phyloP scores from a whole-genome alignment of 2,113 vertebrate genomes.

The Brachionichthys hirsutus region DNA sequence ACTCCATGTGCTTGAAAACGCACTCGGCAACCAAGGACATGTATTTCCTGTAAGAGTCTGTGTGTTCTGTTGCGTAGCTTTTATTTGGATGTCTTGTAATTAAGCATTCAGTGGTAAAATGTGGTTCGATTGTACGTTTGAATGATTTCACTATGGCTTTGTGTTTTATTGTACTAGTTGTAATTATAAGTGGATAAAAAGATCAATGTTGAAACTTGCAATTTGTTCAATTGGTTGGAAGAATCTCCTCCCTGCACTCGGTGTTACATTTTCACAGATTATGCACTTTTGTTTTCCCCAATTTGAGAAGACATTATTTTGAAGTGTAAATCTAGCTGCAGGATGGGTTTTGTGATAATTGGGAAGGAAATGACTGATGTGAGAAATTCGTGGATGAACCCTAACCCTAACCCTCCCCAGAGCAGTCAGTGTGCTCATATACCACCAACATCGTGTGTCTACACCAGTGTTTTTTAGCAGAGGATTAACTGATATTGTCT shows the following conservation, averaged over 20 bases:
- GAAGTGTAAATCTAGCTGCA: too few species aligned
- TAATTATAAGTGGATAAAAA: constrained; percentile 37
- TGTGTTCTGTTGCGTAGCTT: constrained; percentile 28
- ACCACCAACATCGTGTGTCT: too few species aligned
- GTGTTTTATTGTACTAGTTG: constrained; percentile 44
- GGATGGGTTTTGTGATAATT: too few species aligned
- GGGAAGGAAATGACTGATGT: too few species aligned
- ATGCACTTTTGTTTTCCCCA: too few species aligned
- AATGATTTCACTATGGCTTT: constrained; percentile 9
- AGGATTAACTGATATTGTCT: too few species aligned
- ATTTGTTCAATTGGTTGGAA: neutral
- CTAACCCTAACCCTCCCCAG: too few species aligned
- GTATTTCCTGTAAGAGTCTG: constrained; percentile 21
- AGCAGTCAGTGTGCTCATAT: too few species aligned
- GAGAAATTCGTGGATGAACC: too few species aligned
- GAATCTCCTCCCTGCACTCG: neutral
- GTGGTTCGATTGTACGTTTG: neutral
- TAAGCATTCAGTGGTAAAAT: constrained; percentile 25
- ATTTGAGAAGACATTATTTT: too few species aligned
- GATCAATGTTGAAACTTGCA: constrained; percentile 30
- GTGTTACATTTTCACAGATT: neutral
- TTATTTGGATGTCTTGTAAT: constrained; percentile 28
- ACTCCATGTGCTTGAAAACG: constrained; percentile 4
- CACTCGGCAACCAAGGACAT: constrained; percentile 11
- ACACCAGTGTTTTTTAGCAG: too few species aligned